Evolutionary conservation across 2,888 invertebrate genomes (phyloP), one percentile per base, ranked within the genome.

Genomic region (Pachydiplax longipennis): DNA sequence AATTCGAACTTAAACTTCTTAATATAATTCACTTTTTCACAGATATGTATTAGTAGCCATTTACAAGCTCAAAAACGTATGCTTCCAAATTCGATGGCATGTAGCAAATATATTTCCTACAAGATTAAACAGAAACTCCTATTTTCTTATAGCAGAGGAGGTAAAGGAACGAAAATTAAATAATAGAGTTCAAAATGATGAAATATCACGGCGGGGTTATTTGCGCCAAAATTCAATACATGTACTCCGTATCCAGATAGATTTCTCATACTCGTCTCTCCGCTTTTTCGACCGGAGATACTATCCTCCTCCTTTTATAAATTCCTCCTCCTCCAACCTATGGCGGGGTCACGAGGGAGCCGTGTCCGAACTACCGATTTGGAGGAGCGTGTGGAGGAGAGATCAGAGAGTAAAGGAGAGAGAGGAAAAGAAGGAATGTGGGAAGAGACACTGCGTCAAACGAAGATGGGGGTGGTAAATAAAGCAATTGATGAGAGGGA

Each of bases 361-460:
- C 87, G 87, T 87, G 87, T 87, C 61, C 87, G 61, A 87, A 87
- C 58, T 87, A 87, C 87, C 87, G 87, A 87, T 87, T 48, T 12
- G 31, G 6, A 82, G 44, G 82, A 12, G 58, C 31, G 48, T 44
- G 48, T 48, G 44, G 82, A 82, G 48, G 48, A 48, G 48, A 15
- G 48, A 25, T 18, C 10, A 44, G 40, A 15, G 22, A 37, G 5
- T 37, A 37, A 37, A 37, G 37, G 37, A 37, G 2, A 37, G 2
- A 37, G 37, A n/a, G 48, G 48, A 48, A 53, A 48, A 31, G 25
- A 37, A 18, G 18, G 13, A 22, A 35, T 13, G 80, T 25, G 37
- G 10, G 22, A 15, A 15, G 25, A 18, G 25, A 18, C 13, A 18
- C 37, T 37, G 40, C 37, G 81, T 40, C 22, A 40, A 81, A n/a